Conservation (phyloP, 2,113 vertebrate genomes). For the Entelurus aequoreus region DNA sequence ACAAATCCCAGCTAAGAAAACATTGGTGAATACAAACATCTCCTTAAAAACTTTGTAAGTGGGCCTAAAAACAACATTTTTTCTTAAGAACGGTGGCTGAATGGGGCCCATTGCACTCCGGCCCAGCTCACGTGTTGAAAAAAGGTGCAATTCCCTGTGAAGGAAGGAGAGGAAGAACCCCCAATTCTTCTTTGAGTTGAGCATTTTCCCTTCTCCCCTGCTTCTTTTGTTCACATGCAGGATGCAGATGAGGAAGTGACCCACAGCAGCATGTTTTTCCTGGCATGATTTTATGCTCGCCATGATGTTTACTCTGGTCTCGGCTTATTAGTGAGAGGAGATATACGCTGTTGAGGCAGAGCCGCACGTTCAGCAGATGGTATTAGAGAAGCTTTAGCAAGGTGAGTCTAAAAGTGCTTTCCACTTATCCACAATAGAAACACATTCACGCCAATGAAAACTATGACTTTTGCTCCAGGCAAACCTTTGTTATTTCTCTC, state of each 20-base stretch:
- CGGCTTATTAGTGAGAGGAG: conserved; percentile 14
- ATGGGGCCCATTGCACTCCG: conserved; percentile 3
- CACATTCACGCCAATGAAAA: neutral
- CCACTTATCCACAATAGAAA: conserved; percentile 2
- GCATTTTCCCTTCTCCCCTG: conserved; percentile 10
- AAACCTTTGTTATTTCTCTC: neutral
- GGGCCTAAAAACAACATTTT: too few relatives aligned
- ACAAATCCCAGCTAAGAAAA: too few relatives aligned
- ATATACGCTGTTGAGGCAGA: conserved; percentile 41
- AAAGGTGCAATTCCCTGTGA: conserved; percentile 16
- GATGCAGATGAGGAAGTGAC: conserved; percentile 64
- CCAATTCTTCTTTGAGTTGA: conserved; percentile 32
- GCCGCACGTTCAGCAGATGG: conserved; percentile 38
- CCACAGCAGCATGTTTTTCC: conserved; percentile 42
- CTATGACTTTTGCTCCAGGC: neutral
- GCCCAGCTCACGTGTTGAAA: neutral
- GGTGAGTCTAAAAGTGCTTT: conserved; percentile 9
- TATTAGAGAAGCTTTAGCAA: conserved; percentile 51
- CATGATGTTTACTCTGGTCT: neutral
- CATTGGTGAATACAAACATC: too few relatives aligned
- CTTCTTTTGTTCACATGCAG: conserved; percentile 51
- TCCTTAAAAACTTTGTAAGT: too few relatives aligned
- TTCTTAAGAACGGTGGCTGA: too few relatives aligned
- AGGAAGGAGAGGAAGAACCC: conserved; percentile 46
- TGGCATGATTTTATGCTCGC: conserved; percentile 16